These are phyloP conservation scores for Monopis laevigella DNA, from an alignment of 2,888 invertebrate genomes.

Conservation along the genomic window DNA sequence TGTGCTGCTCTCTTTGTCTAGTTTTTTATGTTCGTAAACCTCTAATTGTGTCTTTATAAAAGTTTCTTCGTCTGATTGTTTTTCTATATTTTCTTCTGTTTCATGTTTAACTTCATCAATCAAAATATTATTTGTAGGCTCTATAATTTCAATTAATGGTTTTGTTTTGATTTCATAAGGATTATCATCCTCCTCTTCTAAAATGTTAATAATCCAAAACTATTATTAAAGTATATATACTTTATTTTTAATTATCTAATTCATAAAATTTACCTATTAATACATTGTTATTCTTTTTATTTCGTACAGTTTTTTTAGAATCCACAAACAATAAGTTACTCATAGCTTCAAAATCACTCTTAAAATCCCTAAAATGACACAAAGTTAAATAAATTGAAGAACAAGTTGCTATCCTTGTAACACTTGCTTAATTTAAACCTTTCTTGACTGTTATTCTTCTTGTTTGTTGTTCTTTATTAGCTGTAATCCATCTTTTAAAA, in stretches of 20 bases:
- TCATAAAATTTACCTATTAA: constrained; percentile 28
- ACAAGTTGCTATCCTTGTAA: too few species aligned
- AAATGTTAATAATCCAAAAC: too few species aligned
- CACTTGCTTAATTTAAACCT: too few species aligned
- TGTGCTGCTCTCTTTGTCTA: not conserved
- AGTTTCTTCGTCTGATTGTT: too few species aligned
- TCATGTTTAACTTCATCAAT: constrained; percentile 19
- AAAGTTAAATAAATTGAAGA: not conserved
- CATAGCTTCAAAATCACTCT: constrained; percentile 33
- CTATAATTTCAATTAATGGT: constrained; percentile 42
- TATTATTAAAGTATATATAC: too few species aligned
- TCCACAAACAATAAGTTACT: constrained; percentile 40
- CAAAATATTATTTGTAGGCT: constrained; percentile 24
- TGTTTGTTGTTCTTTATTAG: too few species aligned
- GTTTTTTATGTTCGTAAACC: not conserved
- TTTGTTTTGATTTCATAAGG: constrained; percentile 32
- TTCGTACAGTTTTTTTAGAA: constrained; percentile 25
- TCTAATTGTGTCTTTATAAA: too few species aligned
- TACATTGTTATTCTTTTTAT: constrained; percentile 24
- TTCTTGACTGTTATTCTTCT: too few species aligned
- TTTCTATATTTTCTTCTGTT: constrained; percentile 16
- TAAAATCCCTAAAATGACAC: constrained; percentile 28
- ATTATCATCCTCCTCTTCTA: constrained; percentile 11
- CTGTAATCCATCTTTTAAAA: too few species aligned
- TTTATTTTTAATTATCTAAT: too few species aligned